Percentiles rank a stretch among this genome's conserved stretches.
These are phyloP conservation scores for Datnioides undecimradiatus DNA, from an alignment of 2,113 vertebrate species.

Conservation along the genomic window DNA sequence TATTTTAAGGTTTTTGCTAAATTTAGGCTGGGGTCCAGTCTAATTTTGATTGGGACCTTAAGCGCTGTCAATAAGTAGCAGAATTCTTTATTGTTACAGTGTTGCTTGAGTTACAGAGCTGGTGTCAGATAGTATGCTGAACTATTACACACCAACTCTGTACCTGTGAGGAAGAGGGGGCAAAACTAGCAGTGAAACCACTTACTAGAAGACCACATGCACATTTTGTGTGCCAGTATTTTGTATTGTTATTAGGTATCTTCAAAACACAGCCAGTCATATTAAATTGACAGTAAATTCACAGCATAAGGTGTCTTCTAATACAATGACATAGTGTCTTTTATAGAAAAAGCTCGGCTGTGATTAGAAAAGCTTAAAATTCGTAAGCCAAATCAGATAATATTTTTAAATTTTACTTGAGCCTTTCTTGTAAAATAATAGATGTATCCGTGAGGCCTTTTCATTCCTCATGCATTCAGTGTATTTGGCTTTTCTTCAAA, in stretches of 20 bases:
- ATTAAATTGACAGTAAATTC: too few species aligned
- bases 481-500: neutral
- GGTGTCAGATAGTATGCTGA: slow-evolving; percentile 16
- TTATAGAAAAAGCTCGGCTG: neutral
- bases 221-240: neutral
- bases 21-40: slow-evolving; percentile 47
- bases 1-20: slow-evolving; percentile 23
- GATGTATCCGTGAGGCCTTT: slow-evolving; percentile 1
- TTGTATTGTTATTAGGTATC: neutral
- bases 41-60: slow-evolving; percentile 51
- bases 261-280: neutral
- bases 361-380: neutral
- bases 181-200: neutral
- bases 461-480: neutral
- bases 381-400: neutral
- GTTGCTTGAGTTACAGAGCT: slow-evolving; percentile 22
- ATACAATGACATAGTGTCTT: neutral
- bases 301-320: neutral
- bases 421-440: slow-evolving; percentile 1
- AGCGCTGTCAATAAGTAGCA: slow-evolving; percentile 59
- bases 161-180: too few species aligned
- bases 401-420: neutral
- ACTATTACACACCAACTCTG: too few species aligned
- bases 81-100: slow-evolving; percentile 40
- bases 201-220: neutral